A percentile compares a stretch with the other conserved stretches of the same genome.
These are phyloP conservation scores for Ormyrus labotus DNA, from an alignment of 2,888 invertebrate genomes.

Conservation along the genomic window DNA sequence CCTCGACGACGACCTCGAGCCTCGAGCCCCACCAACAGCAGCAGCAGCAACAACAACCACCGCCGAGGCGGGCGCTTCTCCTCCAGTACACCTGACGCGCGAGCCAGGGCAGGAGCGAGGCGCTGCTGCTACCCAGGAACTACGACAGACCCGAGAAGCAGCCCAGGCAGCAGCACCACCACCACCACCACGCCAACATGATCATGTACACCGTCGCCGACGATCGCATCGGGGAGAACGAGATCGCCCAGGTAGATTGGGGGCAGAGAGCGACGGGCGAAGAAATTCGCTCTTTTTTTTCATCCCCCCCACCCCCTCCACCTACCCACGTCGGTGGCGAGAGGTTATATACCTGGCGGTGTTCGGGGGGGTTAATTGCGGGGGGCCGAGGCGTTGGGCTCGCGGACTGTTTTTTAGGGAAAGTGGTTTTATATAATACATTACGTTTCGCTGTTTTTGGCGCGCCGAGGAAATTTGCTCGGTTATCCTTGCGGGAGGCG, in stretches of 20 bases:
- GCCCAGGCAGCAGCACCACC: background rate
- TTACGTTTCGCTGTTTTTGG: no score
- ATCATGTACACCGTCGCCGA: constrained; percentile 75
- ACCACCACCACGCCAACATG: constrained; percentile 63
- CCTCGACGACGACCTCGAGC: background rate
- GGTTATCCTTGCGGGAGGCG: no score
- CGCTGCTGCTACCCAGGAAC: constrained; percentile 19
- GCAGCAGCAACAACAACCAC: background rate
- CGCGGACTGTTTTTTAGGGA: no score
- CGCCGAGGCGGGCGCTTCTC: background rate
- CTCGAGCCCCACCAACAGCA: background rate
- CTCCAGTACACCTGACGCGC: constrained; percentile 29
- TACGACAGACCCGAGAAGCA: background rate
- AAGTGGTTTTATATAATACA: no score
- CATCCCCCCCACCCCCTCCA: no score
- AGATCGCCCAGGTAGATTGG: constrained; percentile 78
- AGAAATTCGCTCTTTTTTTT: no score
- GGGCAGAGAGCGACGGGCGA: no score
- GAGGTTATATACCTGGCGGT: no score
- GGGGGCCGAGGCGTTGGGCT: no score
- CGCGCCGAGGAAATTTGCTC: no score
- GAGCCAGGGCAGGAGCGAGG: constrained; percentile 15
- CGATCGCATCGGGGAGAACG: constrained; percentile 78
- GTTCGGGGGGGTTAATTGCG: no score
- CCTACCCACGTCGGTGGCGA: no score